phyloP scores from a whole-genome alignment of 2,888 invertebrate species.

The Dorcus parallelipipedus region DNA sequence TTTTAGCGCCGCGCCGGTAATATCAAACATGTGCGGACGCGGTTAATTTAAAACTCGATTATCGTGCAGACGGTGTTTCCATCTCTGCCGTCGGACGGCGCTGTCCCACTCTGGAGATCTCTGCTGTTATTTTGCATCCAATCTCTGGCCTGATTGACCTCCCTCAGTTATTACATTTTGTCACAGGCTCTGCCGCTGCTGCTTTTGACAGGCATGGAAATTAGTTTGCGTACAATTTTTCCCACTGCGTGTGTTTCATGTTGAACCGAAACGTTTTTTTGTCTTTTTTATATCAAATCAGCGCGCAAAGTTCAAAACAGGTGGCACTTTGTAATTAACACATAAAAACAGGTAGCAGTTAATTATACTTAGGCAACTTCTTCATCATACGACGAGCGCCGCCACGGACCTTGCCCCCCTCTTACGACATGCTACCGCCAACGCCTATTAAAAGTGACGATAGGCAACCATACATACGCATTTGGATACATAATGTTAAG shows the following conservation, averaged over 20 bases:
- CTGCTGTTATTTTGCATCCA: conserved; percentile 24
- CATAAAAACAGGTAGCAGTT: too few species aligned
- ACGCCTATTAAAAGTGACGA: too few species aligned
- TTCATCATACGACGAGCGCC: too few species aligned
- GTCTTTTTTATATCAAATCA: too few species aligned
- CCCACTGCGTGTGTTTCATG: not conserved
- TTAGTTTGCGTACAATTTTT: conserved; percentile 21
- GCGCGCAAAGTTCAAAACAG: too few species aligned
- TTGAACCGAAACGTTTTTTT: not conserved
- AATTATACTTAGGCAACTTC: too few species aligned
- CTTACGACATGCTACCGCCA: too few species aligned
- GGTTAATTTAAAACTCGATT: conserved; percentile 32
- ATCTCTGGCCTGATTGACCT: conserved; percentile 30
- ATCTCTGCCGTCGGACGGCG: conserved; percentile 14
- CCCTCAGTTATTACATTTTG: conserved; percentile 28
- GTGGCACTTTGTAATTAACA: too few species aligned
- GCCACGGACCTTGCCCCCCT: too few species aligned
- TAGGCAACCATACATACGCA: too few species aligned
- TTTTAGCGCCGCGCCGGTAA: conserved; percentile 22
- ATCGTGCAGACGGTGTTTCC: conserved; percentile 20
- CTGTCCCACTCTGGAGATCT: conserved; percentile 21
- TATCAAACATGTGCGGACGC: conserved; percentile 24
- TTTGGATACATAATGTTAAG: too few species aligned
- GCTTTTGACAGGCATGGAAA: conserved; percentile 32
- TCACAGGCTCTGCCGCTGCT: conserved; percentile 19